Evolutionary conservation across 2,113 vertebrate species (phyloP), one percentile per base, ranked within the genome.

Genomic region (Trogon melanurus): DNA sequence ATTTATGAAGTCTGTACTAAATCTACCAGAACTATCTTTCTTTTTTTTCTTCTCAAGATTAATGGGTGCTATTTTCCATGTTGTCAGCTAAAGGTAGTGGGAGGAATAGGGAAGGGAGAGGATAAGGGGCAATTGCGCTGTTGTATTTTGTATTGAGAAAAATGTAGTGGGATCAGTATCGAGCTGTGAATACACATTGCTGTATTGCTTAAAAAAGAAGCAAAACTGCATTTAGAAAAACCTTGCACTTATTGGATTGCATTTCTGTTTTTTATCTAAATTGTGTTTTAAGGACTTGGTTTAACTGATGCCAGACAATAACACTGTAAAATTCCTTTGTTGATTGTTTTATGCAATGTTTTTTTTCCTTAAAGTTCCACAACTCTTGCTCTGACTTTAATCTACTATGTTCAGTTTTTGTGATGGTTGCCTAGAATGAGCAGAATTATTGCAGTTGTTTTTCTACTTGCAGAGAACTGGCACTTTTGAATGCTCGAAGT

Each of bases 401-500:
- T 85, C 64, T 85, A 61, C 10, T 16, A 21, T 69, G 13, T 18
- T 79, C 7, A 14, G 25, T 69, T 54, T 65, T 92, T 96, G 56
- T 88, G 30, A 27, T 66, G 87, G 75, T 54, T 89, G 79, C 23
- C 41, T 88, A 36, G 80, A 93, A 32, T 53, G 26, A 17, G 6
- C 45, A 78, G 72, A 91, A 78, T 91, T 72, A 73, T n/a, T 88
- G 29, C 30, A 50, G 22, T 36, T 95, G 5, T 78, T 94, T 96
- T 96, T 96, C 32, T 95, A 5, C 81, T 97, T 76, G 36, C 95
- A 99, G 99, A 95, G 99, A 99, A 84, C 98, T 99, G 57, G 98
- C 99, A 6, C 98, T 99, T 95, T 65, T 98, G 96, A 99, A 97
- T 21, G 99, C 99, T 78, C 98, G 98, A 18, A 98, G 56, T 9